Base-by-base conservation (phyloP, 2,888 invertebrate species). In the Diabrotica balteata region DNA sequence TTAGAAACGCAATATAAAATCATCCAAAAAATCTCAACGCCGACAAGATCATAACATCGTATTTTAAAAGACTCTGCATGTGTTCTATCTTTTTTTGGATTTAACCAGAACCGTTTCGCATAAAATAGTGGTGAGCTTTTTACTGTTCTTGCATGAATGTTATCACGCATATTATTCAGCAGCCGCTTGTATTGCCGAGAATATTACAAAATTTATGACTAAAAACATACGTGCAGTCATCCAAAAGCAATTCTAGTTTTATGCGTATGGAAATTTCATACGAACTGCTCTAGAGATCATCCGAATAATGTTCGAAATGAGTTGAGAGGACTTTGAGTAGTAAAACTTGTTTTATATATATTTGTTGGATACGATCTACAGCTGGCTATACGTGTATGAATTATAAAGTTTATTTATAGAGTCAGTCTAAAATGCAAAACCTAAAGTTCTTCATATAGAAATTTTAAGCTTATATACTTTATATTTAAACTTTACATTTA, bases 181-280 rank as follows among this genome's bases (percentile, higher is more conserved):
- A 64, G 64, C 58, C 64, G 64, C 58, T 64, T 64, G 64, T 64
- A 64, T 63, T 50, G 64, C 42, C 58, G 58, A 58, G 58, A 64
- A 64, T 64, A 64, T 64, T 64, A 64, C 64, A 64, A 58, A 64
- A 64, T 64, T 64, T 64, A 64, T 59, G 64, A 64, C 64, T 64
- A 51, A 64, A 64, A 64, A 64, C 64, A 64, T 64, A 64, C 64
- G 64, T 68, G 68, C 53, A 55, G 53, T 60, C 64, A 65, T 64
- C 64, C 52, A 53, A 64, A 61, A 68, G 58, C 51, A 61, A 53
- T 64, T 68, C 58, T 11, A 43, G 61, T 65, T 68, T 68, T 68
- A 68, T 65, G 61, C 55, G 68, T 68, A 68, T 68, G 68, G 57
- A 68, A 68, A 68, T 64, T 68, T 53, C 57, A 63, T 63, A 54